Evolutionary conservation across 30 jellyfish, hydroid and myxozoan genomes (phyloP).

Genomic region (Hydra vulgaris): DNA sequence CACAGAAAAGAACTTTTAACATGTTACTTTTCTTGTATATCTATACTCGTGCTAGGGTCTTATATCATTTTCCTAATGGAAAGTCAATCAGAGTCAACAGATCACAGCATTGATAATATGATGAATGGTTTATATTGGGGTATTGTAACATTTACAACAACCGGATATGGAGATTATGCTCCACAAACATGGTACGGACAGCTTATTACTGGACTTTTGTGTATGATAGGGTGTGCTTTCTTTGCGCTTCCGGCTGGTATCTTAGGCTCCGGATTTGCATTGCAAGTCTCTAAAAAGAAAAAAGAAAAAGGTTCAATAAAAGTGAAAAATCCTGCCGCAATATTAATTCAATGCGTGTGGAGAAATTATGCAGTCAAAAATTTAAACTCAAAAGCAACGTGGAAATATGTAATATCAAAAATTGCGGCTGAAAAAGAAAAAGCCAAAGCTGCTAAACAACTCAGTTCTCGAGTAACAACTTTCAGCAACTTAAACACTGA

Average conservation of each 20-base stretch:
- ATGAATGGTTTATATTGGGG: constrained; percentile 91
- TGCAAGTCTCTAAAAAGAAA: constrained; percentile 27
- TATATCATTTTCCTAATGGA: constrained; percentile 41
- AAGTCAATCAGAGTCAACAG: constrained; percentile 12
- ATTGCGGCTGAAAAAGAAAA: not conserved
- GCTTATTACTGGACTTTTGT: constrained; percentile 67
- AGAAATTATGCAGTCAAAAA: constrained; percentile 21
- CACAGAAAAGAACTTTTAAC: constrained; percentile 80
- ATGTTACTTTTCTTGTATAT: constrained; percentile 73
- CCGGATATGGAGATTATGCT: constrained; percentile 81
- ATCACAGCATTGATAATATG: constrained; percentile 50
- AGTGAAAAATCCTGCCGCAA: constrained; percentile 38
- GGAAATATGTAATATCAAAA: constrained; percentile 7
- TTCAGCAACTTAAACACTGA: not conserved
- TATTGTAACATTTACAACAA: constrained; percentile 49
- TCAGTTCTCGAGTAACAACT: no score
- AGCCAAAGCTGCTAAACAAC: not conserved
- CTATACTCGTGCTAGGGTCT: constrained; percentile 54
- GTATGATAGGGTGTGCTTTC: constrained; percentile 87
- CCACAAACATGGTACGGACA: constrained; percentile 93
- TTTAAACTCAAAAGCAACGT: constrained; percentile 20
- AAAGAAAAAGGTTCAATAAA: constrained; percentile 15
- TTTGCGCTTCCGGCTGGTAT: constrained; percentile 89
- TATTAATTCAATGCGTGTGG: constrained; percentile 27
- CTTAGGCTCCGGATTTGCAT: constrained; percentile 36